Conservation (phyloP, 1,140 invertebrate species). For the Theocolax elegans region DNA sequence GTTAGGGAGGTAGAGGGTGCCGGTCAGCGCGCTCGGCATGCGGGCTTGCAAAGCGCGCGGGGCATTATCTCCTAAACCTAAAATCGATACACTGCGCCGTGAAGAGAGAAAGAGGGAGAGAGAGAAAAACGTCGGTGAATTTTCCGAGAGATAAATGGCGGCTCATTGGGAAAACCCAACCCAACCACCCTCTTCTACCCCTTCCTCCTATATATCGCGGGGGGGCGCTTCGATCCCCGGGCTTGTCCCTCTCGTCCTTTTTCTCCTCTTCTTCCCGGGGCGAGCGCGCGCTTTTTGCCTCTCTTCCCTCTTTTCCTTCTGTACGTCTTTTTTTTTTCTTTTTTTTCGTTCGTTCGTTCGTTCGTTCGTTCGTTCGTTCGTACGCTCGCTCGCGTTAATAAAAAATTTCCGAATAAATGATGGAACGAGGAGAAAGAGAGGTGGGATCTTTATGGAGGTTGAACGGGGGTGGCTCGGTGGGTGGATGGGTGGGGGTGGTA, state of each 20-base stretch:
- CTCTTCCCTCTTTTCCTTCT: background rate
- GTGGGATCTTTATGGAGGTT: background rate
- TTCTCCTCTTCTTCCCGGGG: background rate
- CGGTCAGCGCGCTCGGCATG: too few relatives aligned
- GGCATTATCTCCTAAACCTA: slow-evolving; percentile 55
- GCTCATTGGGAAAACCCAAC: slow-evolving; percentile 56
- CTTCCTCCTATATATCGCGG: slow-evolving; percentile 30
- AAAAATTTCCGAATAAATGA: slow-evolving; percentile 45
- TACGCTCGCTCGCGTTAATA: slow-evolving; percentile 32
- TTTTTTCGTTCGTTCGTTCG: slow-evolving; percentile 14
- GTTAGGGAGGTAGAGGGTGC: background rate
- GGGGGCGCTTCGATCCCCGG: slow-evolving; percentile 33
- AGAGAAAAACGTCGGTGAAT: slow-evolving; percentile 57
- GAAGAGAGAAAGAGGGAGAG: too few relatives aligned
- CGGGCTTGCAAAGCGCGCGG: slow-evolving; percentile 42
- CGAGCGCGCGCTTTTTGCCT: background rate
- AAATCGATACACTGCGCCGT: slow-evolving; percentile 55
- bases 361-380: slow-evolving; percentile 1
- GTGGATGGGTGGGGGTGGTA: too few relatives aligned
- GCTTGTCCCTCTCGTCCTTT: background rate
- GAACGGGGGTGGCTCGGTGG: too few relatives aligned
- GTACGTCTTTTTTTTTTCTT: slow-evolving; percentile 21
- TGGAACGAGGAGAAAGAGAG: slow-evolving; percentile 14
- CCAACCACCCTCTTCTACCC: slow-evolving; percentile 38
- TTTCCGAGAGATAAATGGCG: slow-evolving; percentile 57